Conservation (phyloP, 2,797 vertebrate genomes). For the Pipistrellus kuhlii region DNA sequence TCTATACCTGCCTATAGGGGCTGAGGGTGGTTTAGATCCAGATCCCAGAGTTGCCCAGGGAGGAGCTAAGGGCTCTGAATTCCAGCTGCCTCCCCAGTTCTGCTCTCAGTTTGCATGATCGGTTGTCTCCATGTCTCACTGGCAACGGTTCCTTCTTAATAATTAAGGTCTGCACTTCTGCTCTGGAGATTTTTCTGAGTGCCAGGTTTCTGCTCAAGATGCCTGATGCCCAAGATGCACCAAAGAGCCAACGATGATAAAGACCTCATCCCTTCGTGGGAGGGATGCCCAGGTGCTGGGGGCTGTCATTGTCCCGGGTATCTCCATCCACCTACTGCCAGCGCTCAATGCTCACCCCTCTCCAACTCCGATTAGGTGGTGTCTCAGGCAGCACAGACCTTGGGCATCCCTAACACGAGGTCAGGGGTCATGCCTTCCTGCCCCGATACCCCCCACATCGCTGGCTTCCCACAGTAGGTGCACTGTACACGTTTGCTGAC, state of each 20-base stretch:
- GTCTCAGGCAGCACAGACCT: neutral
- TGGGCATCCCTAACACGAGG: neutral
- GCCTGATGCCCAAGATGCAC: neutral
- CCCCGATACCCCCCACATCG: neutral
- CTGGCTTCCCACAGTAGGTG: slow-evolving; percentile 62
- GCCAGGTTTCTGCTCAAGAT: neutral
- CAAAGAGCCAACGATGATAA: neutral
- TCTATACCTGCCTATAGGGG: neutral
- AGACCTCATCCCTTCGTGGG: accelerated
- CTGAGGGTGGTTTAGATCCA: neutral
- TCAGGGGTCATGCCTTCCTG: neutral
- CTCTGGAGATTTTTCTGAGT: neutral
- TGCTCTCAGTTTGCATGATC: accelerated
- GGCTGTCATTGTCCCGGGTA: neutral
- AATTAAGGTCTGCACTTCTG: neutral
- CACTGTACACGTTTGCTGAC: neutral
- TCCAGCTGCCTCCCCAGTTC: accelerated
- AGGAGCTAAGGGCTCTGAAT: neutral
- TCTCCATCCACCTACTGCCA: accelerated
- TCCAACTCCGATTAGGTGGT: neutral
- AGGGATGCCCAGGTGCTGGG: neutral
- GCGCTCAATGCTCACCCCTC: neutral
- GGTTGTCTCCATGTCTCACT: accelerated
- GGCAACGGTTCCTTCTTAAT: neutral
- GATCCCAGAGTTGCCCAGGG: neutral